These are phyloP conservation scores for Pomatostomus ruficeps DNA, from an alignment of 2,113 vertebrate genomes.

Conservation along the genomic window DNA sequence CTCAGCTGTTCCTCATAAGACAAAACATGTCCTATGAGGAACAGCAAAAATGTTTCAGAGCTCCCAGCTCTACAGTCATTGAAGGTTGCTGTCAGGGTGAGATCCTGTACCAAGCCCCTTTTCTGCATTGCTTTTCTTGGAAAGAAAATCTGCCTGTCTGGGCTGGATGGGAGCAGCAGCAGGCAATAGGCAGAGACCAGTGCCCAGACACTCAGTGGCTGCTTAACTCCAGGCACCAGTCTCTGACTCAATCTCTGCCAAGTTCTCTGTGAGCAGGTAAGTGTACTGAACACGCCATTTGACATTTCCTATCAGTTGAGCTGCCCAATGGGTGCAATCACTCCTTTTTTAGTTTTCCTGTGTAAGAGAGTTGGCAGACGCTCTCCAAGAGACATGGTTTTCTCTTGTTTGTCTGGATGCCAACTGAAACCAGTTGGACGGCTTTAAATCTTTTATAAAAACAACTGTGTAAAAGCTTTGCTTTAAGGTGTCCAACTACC, in stretches of 20 bases:
- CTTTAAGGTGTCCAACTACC: background rate
- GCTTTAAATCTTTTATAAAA: background rate
- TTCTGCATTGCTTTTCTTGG: background rate
- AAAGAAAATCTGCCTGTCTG: background rate
- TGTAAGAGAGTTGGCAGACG: background rate
- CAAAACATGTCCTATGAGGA: background rate
- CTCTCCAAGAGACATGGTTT: background rate
- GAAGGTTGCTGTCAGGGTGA: background rate
- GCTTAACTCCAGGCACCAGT: background rate
- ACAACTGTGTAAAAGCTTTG: background rate
- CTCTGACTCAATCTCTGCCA: background rate
- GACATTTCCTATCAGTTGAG: background rate
- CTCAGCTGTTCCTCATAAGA: background rate
- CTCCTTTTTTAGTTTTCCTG: background rate
- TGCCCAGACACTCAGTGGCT: rapidly evolving
- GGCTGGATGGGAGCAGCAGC: background rate
- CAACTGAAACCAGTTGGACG: background rate
- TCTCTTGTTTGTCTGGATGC: background rate
- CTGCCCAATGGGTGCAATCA: background rate
- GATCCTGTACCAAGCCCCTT: background rate
- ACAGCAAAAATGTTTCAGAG: background rate
- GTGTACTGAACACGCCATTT: background rate
- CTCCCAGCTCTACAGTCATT: background rate
- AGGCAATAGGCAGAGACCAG: background rate
- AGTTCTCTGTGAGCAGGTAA: background rate